Evolutionary conservation across 2,113 vertebrate species (phyloP).

Genomic region (Psittacula cyanocephala): DNA sequence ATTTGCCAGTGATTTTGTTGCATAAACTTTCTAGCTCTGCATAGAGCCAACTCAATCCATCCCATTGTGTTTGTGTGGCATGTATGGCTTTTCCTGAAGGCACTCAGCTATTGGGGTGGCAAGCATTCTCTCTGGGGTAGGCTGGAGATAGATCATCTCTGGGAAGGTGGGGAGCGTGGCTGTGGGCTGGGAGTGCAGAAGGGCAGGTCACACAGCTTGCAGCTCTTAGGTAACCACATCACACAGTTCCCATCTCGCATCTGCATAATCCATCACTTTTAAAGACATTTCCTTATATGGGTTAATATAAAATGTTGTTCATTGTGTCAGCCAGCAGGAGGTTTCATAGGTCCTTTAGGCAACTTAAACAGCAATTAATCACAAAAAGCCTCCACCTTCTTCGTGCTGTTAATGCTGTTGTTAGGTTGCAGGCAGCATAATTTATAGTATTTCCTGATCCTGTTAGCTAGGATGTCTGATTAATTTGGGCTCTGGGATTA

Average conservation of each 20-base stretch:
- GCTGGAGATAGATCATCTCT: neutral
- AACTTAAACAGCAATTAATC: conserved; percentile 74
- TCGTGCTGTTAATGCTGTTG: conserved; percentile 57
- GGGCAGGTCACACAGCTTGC: rapidly evolving
- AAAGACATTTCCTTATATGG: conserved; percentile 46
- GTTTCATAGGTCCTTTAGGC: conserved; percentile 69
- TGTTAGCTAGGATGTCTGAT: conserved; percentile 70
- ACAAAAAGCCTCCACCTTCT: conserved; percentile 61
- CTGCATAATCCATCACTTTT: conserved; percentile 62
- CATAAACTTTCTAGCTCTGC: neutral
- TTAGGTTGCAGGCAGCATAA: conserved; percentile 66
- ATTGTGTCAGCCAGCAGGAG: conserved; percentile 66
- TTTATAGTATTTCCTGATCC: conserved; percentile 66
- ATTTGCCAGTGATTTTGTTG: neutral
- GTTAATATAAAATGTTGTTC: conserved; percentile 69
- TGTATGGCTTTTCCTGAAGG: neutral
- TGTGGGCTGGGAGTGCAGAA: neutral
- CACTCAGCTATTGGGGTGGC: neutral
- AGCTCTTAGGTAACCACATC: neutral
- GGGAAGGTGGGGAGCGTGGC: neutral
- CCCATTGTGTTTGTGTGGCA: neutral
- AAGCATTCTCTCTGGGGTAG: neutral
- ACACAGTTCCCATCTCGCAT: neutral
- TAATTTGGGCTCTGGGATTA: conserved; percentile 75
- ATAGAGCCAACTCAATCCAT: neutral